Evolutionary conservation across 2,797 vertebrate species (phyloP), one percentile per base, ranked within the genome.

Genomic region (Tadarida brasiliensis): DNA sequence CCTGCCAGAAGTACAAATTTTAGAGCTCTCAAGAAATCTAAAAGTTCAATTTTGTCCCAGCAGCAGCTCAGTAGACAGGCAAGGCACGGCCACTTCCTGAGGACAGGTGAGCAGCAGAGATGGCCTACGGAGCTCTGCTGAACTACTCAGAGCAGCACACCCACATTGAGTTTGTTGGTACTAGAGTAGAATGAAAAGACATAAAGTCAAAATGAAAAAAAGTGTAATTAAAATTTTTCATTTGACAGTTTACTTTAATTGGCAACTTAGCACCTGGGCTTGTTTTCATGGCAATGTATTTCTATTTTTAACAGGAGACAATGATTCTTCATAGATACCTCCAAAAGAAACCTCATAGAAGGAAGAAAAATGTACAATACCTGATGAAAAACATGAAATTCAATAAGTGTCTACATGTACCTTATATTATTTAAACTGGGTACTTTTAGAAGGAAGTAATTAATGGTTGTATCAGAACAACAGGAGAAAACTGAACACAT

Each of bases 201-300:
- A 70, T 28, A 67, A 94, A 76, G 22, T 83, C 22, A 92, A 67
- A 96, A 91, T n/a, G 35, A 87, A 87, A 56, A 61, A 83, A 97
- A 83, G 19, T 24, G 80, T 73, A 95, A 96, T 94, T 95, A 94
- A 73, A 77, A 51, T 54, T 63, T 87, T 95, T 83, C 12, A 0
- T 65, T 81, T 76, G 87, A 94, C 76, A 95, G 30, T 87, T 96
- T 76, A 28, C 71, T 96, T 65, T 96, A 97, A 96, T 92, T 96
- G 94, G 49, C 65, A 93, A 51, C 17, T 95, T 93, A 87, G 85
- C 67, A 92, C 67, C 68, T 96, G 76, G 56, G n/a, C 26, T 89
- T 87, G 22, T 81, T 89, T 95, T 7, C 10, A 11, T 71, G 35
- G 47, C 26, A 86, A 65, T 73, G 15, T 39, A 49, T 28, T 91